Conservation (phyloP, 2,797 vertebrate species). For the Anisognathus igniventris region DNA sequence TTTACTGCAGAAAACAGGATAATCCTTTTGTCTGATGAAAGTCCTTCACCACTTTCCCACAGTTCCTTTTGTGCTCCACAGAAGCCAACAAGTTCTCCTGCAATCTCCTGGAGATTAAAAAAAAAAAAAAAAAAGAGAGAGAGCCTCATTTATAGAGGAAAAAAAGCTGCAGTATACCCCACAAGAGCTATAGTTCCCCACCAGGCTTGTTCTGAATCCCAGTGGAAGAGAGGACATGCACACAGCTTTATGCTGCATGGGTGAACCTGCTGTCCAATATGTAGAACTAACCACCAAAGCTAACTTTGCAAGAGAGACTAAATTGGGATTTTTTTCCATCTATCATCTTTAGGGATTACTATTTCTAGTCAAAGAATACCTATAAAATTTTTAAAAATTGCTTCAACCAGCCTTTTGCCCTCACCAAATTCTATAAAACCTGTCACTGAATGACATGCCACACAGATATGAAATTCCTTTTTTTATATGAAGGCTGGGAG, state of each 20-base stretch:
- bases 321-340: neutral
- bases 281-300: neutral
- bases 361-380: neutral
- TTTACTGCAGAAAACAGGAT: conserved; percentile 25
- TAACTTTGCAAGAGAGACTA: neutral
- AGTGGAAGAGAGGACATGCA: neutral
- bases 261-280: neutral
- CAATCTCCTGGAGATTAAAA: neutral
- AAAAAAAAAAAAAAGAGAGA: neutral
- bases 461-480: neutral
- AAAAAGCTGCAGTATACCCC: neutral
- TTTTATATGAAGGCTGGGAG: neutral
- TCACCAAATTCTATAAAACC: neutral
- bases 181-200: neutral
- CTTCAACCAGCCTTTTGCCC: neutral
- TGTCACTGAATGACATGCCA: neutral
- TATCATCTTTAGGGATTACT: neutral
- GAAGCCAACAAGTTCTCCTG: neutral
- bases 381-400: neutral
- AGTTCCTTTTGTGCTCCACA: conserved; percentile 20
- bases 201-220: neutral
- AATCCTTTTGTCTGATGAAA: conserved; percentile 57
- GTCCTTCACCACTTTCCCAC: conserved; percentile 56
- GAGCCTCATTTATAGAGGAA: neutral
- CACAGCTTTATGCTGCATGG: neutral